phyloP scores from a whole-genome alignment of 2,888 invertebrate genomes.

The Ichneumoninae sp. region DNA sequence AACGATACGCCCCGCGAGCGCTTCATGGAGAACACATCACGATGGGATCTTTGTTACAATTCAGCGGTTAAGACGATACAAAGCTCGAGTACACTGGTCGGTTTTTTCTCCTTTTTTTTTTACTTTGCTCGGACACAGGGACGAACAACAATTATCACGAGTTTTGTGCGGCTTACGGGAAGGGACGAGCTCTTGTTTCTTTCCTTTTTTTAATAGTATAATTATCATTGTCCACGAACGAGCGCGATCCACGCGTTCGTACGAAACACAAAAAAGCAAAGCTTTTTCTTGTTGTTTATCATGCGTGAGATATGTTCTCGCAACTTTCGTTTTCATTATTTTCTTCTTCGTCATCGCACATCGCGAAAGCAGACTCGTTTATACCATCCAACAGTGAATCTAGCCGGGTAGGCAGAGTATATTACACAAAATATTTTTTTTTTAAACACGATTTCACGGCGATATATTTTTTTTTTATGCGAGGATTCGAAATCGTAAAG shows the following conservation, averaged over 20 bases:
- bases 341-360: constrained; percentile 35
- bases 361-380: constrained; percentile 50
- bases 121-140: constrained; percentile 54
- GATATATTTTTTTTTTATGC: constrained; percentile 3
- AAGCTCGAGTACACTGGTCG: constrained; percentile 67
- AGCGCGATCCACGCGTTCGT: constrained; percentile 11
- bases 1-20: constrained; percentile 55
- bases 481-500: constrained; percentile 24
- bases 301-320: constrained; percentile 52
- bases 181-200: constrained; percentile 30
- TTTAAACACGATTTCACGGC: constrained; percentile 33
- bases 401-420: constrained; percentile 43
- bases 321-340: constrained; percentile 24
- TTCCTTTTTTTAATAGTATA: constrained; percentile 15
- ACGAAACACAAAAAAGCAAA: constrained; percentile 28
- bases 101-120: constrained; percentile 34
- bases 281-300: constrained; percentile 29
- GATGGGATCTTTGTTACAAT: constrained; percentile 68
- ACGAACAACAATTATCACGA: constrained; percentile 63
- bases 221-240: constrained; percentile 51
- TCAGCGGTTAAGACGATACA: constrained; percentile 63
- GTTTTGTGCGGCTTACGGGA: constrained; percentile 54
- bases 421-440: constrained; percentile 44
- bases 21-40: constrained; percentile 67
- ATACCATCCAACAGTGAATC: constrained; percentile 52